phyloP scores from a whole-genome alignment of 1,140 invertebrate genomes.

The Myzus persicae region DNA sequence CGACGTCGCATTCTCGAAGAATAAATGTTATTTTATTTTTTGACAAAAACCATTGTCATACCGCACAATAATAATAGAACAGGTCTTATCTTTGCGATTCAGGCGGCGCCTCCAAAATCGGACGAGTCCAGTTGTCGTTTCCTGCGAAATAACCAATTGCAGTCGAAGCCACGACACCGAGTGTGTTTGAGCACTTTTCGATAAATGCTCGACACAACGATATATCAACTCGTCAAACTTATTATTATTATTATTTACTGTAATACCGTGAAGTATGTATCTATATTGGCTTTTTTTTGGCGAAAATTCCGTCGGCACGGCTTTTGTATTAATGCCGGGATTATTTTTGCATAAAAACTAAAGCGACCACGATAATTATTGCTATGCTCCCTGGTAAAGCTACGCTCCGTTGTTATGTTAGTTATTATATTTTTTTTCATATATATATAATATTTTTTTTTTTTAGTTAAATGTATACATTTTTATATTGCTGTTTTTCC shows the following conservation, averaged over 20 bases:
- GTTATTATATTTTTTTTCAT: not conserved
- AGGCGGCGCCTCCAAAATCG: not conserved
- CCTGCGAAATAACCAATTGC: slow-evolving; percentile 8
- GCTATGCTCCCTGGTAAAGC: slow-evolving; percentile 42
- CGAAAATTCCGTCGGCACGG: slow-evolving; percentile 21
- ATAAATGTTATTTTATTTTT: slow-evolving; percentile 15
- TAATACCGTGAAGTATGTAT: not conserved
- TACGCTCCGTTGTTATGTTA: not conserved
- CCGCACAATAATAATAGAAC: not conserved
- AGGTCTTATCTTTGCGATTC: slow-evolving; percentile 37
- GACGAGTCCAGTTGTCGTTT: not conserved
- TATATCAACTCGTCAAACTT: not conserved
- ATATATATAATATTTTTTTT: not conserved
- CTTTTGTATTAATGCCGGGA: slow-evolving; percentile 36
- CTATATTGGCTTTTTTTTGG: not conserved
- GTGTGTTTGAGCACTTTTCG: not conserved
- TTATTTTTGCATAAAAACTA: slow-evolving; percentile 50
- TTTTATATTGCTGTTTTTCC: slow-evolving; percentile 55
- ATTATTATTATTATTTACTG: not conserved
- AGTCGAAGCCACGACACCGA: not conserved
- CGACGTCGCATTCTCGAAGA: not conserved
- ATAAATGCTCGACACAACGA: not conserved
- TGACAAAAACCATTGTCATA: slow-evolving; percentile 7
- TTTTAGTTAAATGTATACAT: slow-evolving; percentile 38
- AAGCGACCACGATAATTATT: slow-evolving; percentile 47